A percentile compares a stretch with the other conserved stretches of the same genome.
Conservation (phyloP, 2,888 invertebrate genomes). For the Electrophaes corylata region DNA sequence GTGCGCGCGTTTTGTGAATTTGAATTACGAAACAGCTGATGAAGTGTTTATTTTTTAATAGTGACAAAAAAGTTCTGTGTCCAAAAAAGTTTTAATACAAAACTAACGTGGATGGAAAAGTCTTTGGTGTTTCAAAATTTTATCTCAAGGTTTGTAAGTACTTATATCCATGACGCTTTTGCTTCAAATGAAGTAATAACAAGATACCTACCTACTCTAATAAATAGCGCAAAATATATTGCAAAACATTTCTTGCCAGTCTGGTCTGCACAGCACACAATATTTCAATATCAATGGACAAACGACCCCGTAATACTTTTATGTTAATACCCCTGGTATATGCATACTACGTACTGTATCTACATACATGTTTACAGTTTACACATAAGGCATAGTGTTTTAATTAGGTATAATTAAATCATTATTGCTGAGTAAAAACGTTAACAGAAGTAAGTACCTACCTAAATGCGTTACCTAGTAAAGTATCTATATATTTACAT, state of each 20-base stretch:
- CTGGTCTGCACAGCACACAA: constrained; percentile 8
- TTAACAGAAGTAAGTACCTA: too few species aligned
- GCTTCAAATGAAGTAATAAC: constrained; percentile 51
- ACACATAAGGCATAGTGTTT: too few species aligned
- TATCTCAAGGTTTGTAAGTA: constrained; percentile 54
- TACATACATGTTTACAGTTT: neutral
- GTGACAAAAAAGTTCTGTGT: constrained; percentile 33
- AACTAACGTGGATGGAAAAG: constrained; percentile 28
- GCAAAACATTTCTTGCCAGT: constrained; percentile 53
- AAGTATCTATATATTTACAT: too few species aligned
- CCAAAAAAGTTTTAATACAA: constrained; percentile 22
- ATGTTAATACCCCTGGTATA: neutral
- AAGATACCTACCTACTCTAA: constrained; percentile 28
- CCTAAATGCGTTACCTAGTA: too few species aligned
- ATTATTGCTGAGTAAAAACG: too few species aligned
- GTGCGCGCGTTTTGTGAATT: constrained; percentile 59
- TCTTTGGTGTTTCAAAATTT: constrained; percentile 12
- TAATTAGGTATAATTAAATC: neutral
- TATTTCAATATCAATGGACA: neutral
- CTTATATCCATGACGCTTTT: too few species aligned
- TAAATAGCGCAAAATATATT: constrained; percentile 54
- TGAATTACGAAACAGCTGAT: constrained; percentile 40
- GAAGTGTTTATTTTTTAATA: constrained; percentile 25
- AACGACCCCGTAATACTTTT: constrained; percentile 8
- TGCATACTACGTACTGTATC: neutral